Conservation (phyloP, 2,113 vertebrate species). For the Chaetodon trifascialis region DNA sequence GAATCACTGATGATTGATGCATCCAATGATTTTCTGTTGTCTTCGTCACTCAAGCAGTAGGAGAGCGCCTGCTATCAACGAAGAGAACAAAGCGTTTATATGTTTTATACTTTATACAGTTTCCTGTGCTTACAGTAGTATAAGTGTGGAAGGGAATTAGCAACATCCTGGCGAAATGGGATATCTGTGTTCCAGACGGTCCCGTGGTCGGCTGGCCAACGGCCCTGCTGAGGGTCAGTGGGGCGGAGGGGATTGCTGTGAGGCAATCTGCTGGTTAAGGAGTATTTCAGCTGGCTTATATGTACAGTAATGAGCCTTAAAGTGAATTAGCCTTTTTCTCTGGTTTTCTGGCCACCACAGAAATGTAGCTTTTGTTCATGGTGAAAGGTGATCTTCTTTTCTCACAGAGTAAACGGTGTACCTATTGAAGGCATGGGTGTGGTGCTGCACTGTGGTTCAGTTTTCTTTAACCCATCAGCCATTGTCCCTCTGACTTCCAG, state of each 20-base stretch:
- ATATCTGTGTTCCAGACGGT: conserved; percentile 55
- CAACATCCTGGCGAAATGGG: conserved; percentile 34
- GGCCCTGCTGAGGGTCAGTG: conserved; percentile 49
- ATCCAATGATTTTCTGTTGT: not conserved
- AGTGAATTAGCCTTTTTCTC: not conserved
- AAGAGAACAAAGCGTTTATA: not conserved
- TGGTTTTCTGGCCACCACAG: not conserved
- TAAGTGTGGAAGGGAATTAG: conserved; percentile 10
- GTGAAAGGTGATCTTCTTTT: conserved; percentile 15
- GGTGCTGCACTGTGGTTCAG: conserved; percentile 17
- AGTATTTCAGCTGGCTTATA: conserved; percentile 25
- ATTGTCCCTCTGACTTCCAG: conserved; percentile 46
- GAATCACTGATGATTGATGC: not conserved
- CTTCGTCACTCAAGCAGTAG: not conserved
- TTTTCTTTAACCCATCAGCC: conserved; percentile 54
- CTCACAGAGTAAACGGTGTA: conserved; percentile 8
- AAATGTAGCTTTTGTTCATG: not conserved
- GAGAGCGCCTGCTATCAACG: not conserved
- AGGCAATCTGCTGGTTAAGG: conserved; percentile 28
- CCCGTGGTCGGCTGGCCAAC: conserved; percentile 34
- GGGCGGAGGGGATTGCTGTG: conserved; percentile 48
- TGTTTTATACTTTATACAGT: too few species aligned
- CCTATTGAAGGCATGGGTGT: conserved; percentile 30
- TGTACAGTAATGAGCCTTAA: not conserved
- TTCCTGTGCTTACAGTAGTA: not conserved